Conservation (phyloP, 2,888 invertebrate genomes). For the Tiliacea aurago region DNA sequence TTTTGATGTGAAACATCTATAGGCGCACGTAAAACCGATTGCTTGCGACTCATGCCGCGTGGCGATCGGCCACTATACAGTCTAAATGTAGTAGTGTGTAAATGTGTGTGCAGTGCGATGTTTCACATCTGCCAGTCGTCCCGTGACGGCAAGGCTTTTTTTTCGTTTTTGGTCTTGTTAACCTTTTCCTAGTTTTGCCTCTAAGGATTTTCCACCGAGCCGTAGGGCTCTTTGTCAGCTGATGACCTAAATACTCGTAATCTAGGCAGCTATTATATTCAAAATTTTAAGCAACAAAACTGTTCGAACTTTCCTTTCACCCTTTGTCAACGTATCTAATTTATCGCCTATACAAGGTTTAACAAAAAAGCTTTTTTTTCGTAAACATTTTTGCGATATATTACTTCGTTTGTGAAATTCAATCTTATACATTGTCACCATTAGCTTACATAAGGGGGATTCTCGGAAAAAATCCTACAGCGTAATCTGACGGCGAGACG, state of each 20-base stretch:
- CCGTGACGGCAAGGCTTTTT: no score
- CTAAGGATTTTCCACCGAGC: not conserved
- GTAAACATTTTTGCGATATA: slow-evolving; percentile 19
- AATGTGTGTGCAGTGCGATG: no score
- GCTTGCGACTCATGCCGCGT: no score
- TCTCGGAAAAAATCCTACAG: slow-evolving; percentile 15
- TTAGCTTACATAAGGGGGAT: slow-evolving; percentile 26
- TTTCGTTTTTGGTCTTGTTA: not conserved
- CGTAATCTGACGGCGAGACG: slow-evolving; percentile 12
- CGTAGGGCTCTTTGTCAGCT: not conserved
- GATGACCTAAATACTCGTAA: not conserved
- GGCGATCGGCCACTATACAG: no score
- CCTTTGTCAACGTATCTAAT: slow-evolving; percentile 40
- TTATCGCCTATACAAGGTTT: slow-evolving; percentile 29
- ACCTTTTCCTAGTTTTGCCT: not conserved
- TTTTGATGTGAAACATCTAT: no score
- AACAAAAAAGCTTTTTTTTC: slow-evolving; percentile 41
- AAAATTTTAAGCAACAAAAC: slow-evolving; percentile 16
- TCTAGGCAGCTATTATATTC: not conserved
- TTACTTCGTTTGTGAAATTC: slow-evolving; percentile 48
- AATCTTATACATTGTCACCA: slow-evolving; percentile 40
- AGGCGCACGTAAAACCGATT: no score
- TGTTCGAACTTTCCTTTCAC: slow-evolving; percentile 21
- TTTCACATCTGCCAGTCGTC: no score
- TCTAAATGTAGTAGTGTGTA: no score